These are phyloP conservation scores for Tenthredo amoena DNA, from an alignment of 2,888 invertebrate genomes.

Conservation along the genomic window DNA sequence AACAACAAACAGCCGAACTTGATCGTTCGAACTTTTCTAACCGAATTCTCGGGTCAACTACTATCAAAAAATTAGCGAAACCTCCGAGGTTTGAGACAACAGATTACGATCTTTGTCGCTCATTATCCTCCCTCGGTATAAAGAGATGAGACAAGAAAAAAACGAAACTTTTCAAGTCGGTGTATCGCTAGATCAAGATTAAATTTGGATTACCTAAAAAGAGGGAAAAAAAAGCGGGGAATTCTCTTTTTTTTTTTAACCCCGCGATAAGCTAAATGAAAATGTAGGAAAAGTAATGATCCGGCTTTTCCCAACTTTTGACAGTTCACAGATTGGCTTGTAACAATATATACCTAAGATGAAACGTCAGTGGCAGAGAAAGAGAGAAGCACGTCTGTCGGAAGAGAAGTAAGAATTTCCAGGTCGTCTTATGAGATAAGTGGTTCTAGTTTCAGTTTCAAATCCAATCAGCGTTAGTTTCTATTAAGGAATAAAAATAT, in stretches of 20 bases:
- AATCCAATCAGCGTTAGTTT: neutral
- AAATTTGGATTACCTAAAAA: neutral
- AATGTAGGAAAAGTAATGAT: conserved; percentile 2
- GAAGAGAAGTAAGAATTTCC: neutral
- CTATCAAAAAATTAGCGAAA: conserved; percentile 27
- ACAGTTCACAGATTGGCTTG: neutral
- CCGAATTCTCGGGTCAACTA: neutral
- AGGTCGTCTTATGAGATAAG: neutral
- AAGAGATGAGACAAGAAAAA: neutral
- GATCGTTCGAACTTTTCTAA: conserved; percentile 11
- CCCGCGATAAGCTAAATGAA: neutral
- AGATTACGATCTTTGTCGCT: conserved; percentile 12
- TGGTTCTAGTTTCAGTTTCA: neutral
- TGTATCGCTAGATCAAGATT: neutral
- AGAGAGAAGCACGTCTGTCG: neutral
- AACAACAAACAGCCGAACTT: conserved; percentile 35
- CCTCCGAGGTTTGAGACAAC: neutral
- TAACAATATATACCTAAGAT: neutral
- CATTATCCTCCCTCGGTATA: neutral
- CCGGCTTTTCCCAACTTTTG: neutral
- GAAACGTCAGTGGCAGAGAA: neutral
- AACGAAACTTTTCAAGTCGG: neutral
- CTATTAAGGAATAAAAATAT: neutral
- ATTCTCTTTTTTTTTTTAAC: neutral
- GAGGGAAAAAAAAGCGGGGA: neutral